Evolutionary conservation across 2,113 vertebrate genomes (phyloP), one percentile per base, ranked within the genome.

Genomic region (Pachyramphus minor): DNA sequence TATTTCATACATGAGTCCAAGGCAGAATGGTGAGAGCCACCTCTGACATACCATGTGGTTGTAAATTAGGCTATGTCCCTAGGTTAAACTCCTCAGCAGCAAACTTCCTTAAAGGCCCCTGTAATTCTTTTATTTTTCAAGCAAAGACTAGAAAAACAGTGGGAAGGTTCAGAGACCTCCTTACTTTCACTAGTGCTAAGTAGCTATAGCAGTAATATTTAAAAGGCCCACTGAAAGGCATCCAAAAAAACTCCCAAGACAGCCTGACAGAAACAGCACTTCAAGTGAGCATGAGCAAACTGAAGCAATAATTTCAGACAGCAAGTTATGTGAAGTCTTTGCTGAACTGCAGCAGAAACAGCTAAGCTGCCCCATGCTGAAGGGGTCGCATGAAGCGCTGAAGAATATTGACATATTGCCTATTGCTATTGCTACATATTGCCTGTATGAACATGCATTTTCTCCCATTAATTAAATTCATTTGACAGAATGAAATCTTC

Each of bases 401-500:
- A 74, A 50, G n/a, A 2, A 0, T 24, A 45, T 35, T n/a, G 42
- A 81, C 37, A 81, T 4, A 1, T 39, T 44, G 35, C 71, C 85
- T 72, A 8, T 11, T 68, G 30, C 18, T 21, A 59, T 78, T 75
- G 42, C 74, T 64, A 63, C 27, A 17, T n/a, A 49, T 4, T 14
- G 67, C 49, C 67, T 25, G 3, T 14, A 22, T 37, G 44, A 89
- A 67, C 33, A 71, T 1, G 3, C 12, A 13, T 72, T 53, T 86
- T 63, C 42, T 78, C n/a, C 84, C 50, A 56, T 66, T 80, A 75
- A 24, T 66, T 79, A 79, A 93, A 89, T 49, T 59, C 47, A 59
- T 80, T 64, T 87, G 81, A 89, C 68, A 87, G 72, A 87, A 80
- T 31, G 63, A 84, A 91, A 84, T 47, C 67, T 82, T 89, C 67